These are phyloP conservation scores for Dicerorhinus sumatrensis DNA, from an alignment of 2,113 vertebrate genomes.

Conservation along the genomic window DNA sequence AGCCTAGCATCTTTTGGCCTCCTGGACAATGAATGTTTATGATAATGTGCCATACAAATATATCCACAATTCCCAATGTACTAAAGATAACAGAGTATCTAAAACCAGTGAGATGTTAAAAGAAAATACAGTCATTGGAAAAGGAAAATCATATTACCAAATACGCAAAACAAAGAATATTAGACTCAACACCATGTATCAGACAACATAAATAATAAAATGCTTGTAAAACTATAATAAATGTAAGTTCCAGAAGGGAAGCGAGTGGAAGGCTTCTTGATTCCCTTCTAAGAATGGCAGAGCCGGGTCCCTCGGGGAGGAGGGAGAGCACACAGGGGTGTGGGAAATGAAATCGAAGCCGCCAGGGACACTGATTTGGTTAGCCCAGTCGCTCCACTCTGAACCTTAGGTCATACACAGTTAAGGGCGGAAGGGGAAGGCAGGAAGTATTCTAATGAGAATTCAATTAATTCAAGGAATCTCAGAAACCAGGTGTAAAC, in stretches of 20 bases:
- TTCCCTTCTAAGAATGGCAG: slow-evolving; percentile 11
- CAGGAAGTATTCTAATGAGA: slow-evolving; percentile 86
- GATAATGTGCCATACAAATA: not conserved
- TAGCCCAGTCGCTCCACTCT: slow-evolving; percentile 63
- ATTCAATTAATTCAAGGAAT: slow-evolving; percentile 86
- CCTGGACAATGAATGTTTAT: not conserved
- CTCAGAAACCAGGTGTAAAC: slow-evolving; percentile 83
- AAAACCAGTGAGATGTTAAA: slow-evolving; percentile 74
- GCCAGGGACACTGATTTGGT: slow-evolving; percentile 41
- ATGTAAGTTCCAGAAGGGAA: not conserved
- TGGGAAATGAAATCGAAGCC: slow-evolving; percentile 78
- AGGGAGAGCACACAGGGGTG: slow-evolving; percentile 52
- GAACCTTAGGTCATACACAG: slow-evolving; percentile 78
- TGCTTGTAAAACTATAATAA: slow-evolving; percentile 28
- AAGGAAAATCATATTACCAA: slow-evolving; percentile 60
- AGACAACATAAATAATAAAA: slow-evolving; percentile 52
- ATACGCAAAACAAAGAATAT: slow-evolving; percentile 55
- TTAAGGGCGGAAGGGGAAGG: slow-evolving; percentile 70
- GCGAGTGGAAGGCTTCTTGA: not conserved
- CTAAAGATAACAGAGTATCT: slow-evolving; percentile 70
- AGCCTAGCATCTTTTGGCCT: not conserved
- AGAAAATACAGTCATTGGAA: slow-evolving; percentile 60
- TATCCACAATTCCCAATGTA: slow-evolving; percentile 48
- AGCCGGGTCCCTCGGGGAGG: slow-evolving; percentile 60
- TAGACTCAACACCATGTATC: not conserved